Base-by-base conservation (phyloP, 2,888 invertebrate species). In the Macrosiphum euphorbiae region DNA sequence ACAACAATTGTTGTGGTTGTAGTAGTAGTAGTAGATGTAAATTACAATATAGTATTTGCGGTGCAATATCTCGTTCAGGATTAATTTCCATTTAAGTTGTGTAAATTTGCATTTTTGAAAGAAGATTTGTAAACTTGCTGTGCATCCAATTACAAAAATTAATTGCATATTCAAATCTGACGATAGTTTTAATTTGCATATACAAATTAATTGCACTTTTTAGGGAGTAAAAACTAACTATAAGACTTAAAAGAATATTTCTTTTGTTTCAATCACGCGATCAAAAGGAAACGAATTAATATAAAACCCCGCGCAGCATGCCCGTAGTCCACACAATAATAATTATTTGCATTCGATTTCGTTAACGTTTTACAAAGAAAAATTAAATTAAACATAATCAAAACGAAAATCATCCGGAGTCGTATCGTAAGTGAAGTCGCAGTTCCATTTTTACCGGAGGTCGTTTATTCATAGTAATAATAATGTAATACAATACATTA, bases 81-180 rank as follows among this genome's bases (percentile, higher is more conserved):
- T 67, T 87, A 92, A 92, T 92, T 92, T 92, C 28, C 92, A 92
- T 92, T 92, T 50, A 50, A 92, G 92, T 67, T 47, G 87, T 67
- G 67, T 67, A 16, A 50, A 92, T 92, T 92, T 87, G 92, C 92
- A 92, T 92, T 92, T 92, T 92, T 87, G 44, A n/a, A 92, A 92
- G 92, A 87, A 87, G 92, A 92, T 87, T 67, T 67, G 78, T 90
- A 90, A 84, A 90, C 61, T 87, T 35, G 50, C 50, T 47, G 61
- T 50, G 88, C 88, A 78, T 88, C 88, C 92, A 88, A 92, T 92
- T 92, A 92, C 88, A 88, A 92, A 92, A 92, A 88, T 52, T 92
- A 88, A 92, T 88, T 92, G 67, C 88, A 88, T 88, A 92, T 92
- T 92, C 92, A 92, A 92, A 88, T 88, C 41, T 41, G 50, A 26